Base-by-base conservation (phyloP, 2,888 invertebrate species). In the Rhaphigaster nebulosa region DNA sequence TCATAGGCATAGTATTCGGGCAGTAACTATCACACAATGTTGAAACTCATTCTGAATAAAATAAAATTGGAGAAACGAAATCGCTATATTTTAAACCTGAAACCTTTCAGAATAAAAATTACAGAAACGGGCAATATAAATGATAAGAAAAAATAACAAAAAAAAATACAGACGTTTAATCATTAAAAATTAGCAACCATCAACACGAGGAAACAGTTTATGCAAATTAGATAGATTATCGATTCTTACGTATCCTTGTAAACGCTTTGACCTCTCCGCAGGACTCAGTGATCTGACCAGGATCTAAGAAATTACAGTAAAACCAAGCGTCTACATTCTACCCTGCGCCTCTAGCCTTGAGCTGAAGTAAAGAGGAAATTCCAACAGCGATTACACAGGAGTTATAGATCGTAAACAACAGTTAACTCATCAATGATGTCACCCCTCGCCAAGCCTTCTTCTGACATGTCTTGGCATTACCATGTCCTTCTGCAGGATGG, bases 391-490 rank as follows among this genome's bases (percentile, higher is more conserved):
- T 76, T 76, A 38, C 70, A 76, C 20, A 12, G 70, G 70, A 38
- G 70, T 76, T 38, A 76, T 76, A 38, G 70, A 76, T 76, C 70
- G 34, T 76, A 76, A 76, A 76, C 70, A 76, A 76, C 70, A 76
- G 70, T 76, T 76, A 76, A 29, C 70, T 76, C 70, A 76, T 76
- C 70, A 34, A 38, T 76, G 70, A 76, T 76, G 70, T 76, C 70
- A 76, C 2, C 70, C 38, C 20, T 38, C 1, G 34, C 70, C 70
- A 38, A 76, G 70, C 70, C 70, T 38, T 38, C 8, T 76, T 76
- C 70, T 76, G 70, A 76, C 34, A 38, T 20, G 70, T 76, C 70
- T 76, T 76, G 38, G 8, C 20, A n/a, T n/a, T n/a, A n/a, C n/a
- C n/a, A n/a, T n/a, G 15, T 29, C 52, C 52, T 52, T 15, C 52